These are phyloP conservation scores for Apistogramma diplotaenia DNA, from an alignment of 2,113 vertebrate genomes.

Conservation along the genomic window DNA sequence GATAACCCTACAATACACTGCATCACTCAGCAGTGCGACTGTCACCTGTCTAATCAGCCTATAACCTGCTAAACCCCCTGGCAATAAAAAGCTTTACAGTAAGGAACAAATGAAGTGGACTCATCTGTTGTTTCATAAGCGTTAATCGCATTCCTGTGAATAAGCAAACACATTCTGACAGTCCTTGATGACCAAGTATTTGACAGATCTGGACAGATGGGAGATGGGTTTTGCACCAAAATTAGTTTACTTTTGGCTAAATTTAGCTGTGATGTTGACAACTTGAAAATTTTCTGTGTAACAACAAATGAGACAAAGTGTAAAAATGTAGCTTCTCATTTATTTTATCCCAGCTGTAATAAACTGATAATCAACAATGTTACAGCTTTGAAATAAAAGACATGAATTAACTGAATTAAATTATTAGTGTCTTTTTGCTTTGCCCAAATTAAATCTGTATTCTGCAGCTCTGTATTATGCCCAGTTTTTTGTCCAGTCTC, in stretches of 20 bases:
- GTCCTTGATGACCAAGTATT: not conserved
- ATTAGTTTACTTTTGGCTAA: not conserved
- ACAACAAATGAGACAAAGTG: not conserved
- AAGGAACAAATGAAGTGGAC: not conserved
- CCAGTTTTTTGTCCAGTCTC: not conserved
- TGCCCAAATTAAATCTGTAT: not conserved
- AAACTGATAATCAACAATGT: not conserved
- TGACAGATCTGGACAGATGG: not conserved
- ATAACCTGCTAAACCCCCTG: not conserved
- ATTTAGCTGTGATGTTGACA: not conserved
- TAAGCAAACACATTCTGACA: not conserved
- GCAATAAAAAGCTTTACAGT: not conserved
- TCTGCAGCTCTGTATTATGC: not conserved
- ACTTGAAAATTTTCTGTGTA: not conserved
- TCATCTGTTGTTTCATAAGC: not conserved
- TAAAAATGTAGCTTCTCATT: not conserved
- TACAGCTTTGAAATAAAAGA: not conserved
- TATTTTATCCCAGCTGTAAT: not conserved
- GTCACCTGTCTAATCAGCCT: not conserved
- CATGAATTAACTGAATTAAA: too few species aligned
- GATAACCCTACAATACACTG: not conserved
- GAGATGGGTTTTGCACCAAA: not conserved
- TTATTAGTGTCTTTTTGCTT: slow-evolving; percentile 1
- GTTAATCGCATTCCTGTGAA: not conserved
- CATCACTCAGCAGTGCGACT: not conserved